Conservation (phyloP, 2,113 vertebrate species). For the Alaudala cheleensis region DNA sequence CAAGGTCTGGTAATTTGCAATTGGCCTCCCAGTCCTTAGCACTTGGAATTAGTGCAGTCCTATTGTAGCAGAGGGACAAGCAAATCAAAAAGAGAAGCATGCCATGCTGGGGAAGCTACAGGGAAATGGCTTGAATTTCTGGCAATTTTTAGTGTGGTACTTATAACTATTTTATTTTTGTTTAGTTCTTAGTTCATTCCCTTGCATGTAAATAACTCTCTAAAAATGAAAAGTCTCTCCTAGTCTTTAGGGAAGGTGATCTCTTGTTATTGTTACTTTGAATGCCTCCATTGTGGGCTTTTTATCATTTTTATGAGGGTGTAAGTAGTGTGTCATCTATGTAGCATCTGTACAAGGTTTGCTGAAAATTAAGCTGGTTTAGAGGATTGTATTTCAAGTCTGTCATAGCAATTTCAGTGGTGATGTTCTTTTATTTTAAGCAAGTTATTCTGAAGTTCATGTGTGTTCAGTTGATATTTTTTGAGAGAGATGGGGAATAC, state of each 20-base stretch:
- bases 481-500: not conserved
- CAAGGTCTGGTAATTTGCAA: slow-evolving; percentile 34
- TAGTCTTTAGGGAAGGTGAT: slow-evolving; percentile 33
- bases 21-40: not conserved
- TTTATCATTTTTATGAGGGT: slow-evolving; percentile 63
- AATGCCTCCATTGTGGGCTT: slow-evolving; percentile 4
- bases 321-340: slow-evolving; percentile 41
- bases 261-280: slow-evolving; percentile 32
- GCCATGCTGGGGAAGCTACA: not conserved
- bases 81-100: not conserved
- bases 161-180: not conserved
- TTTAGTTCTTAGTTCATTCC: not conserved
- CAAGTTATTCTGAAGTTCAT: slow-evolving; percentile 6
- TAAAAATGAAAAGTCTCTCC: not conserved
- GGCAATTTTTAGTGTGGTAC: not conserved
- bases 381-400: slow-evolving; percentile 52
- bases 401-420: slow-evolving; percentile 15
- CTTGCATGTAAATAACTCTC: not conserved
- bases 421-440: slow-evolving; percentile 29
- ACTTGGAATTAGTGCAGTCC: not conserved
- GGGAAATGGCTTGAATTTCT: not conserved
- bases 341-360: slow-evolving; percentile 26
- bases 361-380: slow-evolving; percentile 56
- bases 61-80: not conserved
- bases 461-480: not conserved